phyloP scores from a whole-genome alignment of 2,113 vertebrate genomes.

The Lycocorax pyrrhopterus region DNA sequence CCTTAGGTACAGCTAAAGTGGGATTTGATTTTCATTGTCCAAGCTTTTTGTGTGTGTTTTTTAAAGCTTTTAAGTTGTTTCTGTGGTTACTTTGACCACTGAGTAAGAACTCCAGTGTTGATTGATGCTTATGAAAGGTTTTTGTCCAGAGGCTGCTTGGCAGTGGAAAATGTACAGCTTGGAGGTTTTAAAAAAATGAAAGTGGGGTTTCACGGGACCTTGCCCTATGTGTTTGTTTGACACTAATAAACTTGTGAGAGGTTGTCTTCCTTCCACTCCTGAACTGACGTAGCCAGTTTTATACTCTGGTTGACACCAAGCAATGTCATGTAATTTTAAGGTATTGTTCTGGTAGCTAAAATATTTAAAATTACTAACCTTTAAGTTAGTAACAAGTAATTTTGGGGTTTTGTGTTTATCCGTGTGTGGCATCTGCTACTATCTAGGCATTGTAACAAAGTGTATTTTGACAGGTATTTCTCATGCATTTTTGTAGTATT shows the following conservation, averaged over 20 bases:
- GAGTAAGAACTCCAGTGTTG: neutral
- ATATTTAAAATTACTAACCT: neutral
- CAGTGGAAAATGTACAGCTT: neutral
- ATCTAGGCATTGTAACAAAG: neutral
- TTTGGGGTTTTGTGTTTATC: neutral
- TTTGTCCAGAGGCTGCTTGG: neutral
- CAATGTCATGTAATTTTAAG: neutral
- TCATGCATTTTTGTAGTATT: neutral
- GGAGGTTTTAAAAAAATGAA: neutral
- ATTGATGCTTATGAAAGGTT: neutral
- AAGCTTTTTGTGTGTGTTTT: neutral
- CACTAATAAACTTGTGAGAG: neutral
- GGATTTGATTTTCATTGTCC: neutral
- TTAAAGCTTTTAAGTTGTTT: slow-evolving; percentile 25
- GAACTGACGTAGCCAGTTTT: neutral
- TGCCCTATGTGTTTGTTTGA: neutral
- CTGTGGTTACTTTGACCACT: slow-evolving; percentile 18
- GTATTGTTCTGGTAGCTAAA: neutral
- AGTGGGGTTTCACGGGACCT: neutral
- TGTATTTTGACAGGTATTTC: neutral
- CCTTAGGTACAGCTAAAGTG: neutral
- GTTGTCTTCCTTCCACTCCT: neutral
- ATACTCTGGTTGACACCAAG: neutral
- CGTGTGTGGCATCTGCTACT: neutral
- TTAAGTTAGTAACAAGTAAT: neutral